phyloP scores from a whole-genome alignment of 23 tunicate species.

The Botrylloides violaceus region DNA sequence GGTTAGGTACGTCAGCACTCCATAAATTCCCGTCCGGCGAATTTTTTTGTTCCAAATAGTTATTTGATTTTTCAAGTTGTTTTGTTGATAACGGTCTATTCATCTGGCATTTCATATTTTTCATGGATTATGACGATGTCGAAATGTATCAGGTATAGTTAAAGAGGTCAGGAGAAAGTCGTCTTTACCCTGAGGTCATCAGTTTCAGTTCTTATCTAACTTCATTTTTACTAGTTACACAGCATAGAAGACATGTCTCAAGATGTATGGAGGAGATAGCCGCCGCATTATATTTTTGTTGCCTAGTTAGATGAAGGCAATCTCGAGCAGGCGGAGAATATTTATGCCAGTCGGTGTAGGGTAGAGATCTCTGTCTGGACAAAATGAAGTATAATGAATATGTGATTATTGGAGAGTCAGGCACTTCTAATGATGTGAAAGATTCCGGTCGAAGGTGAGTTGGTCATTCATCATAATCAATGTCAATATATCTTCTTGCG shows the following conservation, averaged over 20 bases:
- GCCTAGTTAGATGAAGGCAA: background rate
- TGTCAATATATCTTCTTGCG: too few relatives aligned
- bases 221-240: background rate
- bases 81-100: background rate
- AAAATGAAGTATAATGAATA: background rate
- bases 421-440: background rate
- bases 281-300: too few relatives aligned
- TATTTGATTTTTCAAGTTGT: background rate
- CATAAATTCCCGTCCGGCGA: too few relatives aligned
- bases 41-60: background rate
- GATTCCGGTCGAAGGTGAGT: background rate
- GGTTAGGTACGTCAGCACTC: background rate
- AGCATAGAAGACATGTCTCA: background rate
- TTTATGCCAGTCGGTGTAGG: background rate
- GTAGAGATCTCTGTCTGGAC: background rate
- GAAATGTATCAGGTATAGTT: background rate
- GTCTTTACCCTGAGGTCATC: background rate
- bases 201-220: background rate
- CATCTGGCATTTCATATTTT: background rate
- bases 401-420: background rate
- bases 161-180: constrained; percentile 1
- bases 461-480: too few relatives aligned
- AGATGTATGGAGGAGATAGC: too few relatives aligned
- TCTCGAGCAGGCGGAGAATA: background rate
- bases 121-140: background rate